Evolutionary conservation across 2,797 vertebrate genomes (phyloP), one percentile per base, ranked within the genome.

Genomic region (Pangasius djambal): DNA sequence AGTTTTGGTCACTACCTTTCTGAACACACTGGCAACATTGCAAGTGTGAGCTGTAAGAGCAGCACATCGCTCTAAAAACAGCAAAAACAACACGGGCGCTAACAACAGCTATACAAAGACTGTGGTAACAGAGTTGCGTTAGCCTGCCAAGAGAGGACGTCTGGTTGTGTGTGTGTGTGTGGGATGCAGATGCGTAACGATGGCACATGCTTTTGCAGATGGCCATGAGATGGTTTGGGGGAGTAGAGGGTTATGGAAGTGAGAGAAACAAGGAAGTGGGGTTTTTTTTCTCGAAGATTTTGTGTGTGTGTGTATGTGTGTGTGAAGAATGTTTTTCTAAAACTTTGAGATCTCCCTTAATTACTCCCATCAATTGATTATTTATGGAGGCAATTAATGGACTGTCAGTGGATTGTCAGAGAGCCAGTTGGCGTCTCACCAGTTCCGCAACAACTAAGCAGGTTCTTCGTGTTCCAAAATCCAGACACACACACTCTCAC

Each of bases 331-430:
- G 86, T 87, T 69, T 92, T 78, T 88, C 85, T 90, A 84, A 91
- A 93, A 92, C 87, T 91, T 91, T 91, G 82, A 87, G 90, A 89
- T 91, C 87, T 90, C 88, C 86, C 87, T 90, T 91, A 92, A 92
- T 93, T 92, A 92, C 91, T 92, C 85, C 86, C 90, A 90, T 92
- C 89, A 88, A 87, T 93, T 91, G 92, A 93, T 93, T 93, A 89
- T 93, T 93, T 92, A 92, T 91, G 90, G 88, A 91, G 90, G 89
- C 89, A 89, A 87, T 92, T 93, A 92, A 92, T 93, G 81, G 87
- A 89, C 86, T 91, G 87, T 92, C 87, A 88, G 81, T 93, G 81
- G 87, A 89, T 84, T 91, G 87, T 92, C 87, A 88, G 81, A 75
- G 83, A 89, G 90, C 92, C 92, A 92, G 85, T 90, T 92, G 91